Evolutionary conservation across 2,888 invertebrate species (phyloP).

Genomic region (Escarpia spicata): DNA sequence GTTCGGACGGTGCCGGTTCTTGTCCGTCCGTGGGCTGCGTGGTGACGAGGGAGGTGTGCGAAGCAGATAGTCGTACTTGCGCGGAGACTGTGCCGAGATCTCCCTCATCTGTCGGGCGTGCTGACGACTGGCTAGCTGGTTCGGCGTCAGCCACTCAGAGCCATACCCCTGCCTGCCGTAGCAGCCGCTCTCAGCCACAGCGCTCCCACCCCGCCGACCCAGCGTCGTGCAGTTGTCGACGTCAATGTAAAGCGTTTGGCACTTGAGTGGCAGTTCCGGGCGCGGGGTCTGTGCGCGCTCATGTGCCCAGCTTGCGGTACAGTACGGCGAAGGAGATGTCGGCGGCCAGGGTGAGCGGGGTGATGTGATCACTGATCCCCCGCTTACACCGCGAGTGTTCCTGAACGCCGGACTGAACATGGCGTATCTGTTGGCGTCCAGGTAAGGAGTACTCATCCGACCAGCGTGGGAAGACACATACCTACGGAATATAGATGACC

Average conservation of each 20-base stretch:
- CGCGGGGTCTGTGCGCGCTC: background rate
- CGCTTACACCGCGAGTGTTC: background rate
- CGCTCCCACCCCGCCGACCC: background rate
- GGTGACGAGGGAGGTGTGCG: background rate
- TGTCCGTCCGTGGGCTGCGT: background rate
- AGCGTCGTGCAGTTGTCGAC: background rate
- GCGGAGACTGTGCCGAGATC: background rate
- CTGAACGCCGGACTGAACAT: background rate
- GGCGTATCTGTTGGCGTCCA: background rate
- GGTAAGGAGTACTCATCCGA: background rate
- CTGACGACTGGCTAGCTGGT: background rate
- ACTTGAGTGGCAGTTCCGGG: background rate
- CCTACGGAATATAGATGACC: background rate
- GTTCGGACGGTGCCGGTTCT: background rate
- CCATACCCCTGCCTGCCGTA: background rate
- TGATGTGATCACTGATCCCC: background rate
- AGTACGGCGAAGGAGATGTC: background rate
- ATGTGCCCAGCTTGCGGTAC: background rate
- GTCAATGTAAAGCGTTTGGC: background rate
- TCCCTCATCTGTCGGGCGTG: background rate
- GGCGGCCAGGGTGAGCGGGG: background rate
- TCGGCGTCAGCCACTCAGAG: background rate
- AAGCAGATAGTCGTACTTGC: background rate
- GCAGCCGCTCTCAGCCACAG: background rate
- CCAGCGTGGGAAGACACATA: background rate